Conservation (phyloP, 1,140 invertebrate species). For the Homarus americanus region DNA sequence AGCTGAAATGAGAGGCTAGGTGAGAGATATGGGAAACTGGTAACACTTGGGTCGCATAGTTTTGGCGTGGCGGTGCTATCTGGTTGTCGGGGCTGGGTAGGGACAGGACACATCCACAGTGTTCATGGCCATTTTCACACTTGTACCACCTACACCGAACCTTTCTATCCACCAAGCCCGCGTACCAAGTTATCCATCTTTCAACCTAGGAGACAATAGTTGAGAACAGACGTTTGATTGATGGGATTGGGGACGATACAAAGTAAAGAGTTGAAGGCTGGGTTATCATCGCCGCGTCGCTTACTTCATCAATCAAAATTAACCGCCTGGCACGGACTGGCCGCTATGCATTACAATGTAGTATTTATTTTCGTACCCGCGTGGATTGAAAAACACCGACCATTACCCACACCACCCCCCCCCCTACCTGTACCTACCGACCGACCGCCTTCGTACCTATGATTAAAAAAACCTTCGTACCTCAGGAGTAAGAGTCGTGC, state of each 20-base stretch:
- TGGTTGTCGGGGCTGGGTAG: slow-evolving; percentile 1
- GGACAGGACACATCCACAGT: not conserved
- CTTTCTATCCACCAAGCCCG: not conserved
- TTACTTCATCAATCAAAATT: slow-evolving; percentile 6
- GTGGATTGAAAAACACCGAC: not conserved
- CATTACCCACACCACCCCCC: not conserved
- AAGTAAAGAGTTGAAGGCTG: not conserved
- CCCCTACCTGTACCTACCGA: not conserved
- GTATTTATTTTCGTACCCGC: slow-evolving; percentile 1
- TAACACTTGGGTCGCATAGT: slow-evolving; percentile 57
- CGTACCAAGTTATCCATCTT: not conserved
- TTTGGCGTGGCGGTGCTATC: slow-evolving; percentile 42
- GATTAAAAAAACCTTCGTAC: no score
- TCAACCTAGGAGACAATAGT: not conserved
- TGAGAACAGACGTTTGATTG: not conserved
- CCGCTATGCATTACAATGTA: slow-evolving; percentile 7
- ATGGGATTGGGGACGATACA: not conserved
- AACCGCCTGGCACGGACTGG: not conserved
- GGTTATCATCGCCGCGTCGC: not conserved
- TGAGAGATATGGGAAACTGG: slow-evolving; percentile 20
- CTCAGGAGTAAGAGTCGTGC: no score
- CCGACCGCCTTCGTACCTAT: no score
- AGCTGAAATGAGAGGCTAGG: no score
- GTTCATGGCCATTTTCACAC: slow-evolving; percentile 33
- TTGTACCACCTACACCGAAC: not conserved